Conservation (phyloP, 2,113 vertebrate genomes). For the Takifugu bimaculatus region DNA sequence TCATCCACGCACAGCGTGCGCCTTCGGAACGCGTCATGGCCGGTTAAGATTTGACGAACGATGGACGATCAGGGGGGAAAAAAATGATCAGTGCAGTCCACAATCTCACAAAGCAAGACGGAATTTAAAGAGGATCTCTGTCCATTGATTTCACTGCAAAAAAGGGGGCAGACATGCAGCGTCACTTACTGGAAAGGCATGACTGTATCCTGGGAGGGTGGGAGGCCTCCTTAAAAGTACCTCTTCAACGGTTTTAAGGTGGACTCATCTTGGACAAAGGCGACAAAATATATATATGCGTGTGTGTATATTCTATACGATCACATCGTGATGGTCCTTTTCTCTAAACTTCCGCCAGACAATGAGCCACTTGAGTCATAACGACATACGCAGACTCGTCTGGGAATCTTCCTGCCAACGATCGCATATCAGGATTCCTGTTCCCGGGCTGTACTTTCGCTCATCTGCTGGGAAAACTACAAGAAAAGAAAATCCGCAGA, state of each 20-base stretch:
- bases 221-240: constrained; percentile 14
- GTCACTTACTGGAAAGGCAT: constrained; percentile 44
- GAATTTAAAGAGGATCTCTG: constrained; percentile 1
- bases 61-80: background rate
- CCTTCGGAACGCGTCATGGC: constrained; percentile 41
- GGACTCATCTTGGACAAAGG: no score
- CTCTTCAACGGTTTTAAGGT: no score
- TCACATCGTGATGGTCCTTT: background rate
- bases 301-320: no score
- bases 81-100: background rate
- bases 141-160: constrained; percentile 31
- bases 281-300: no score
- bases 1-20: constrained; percentile 38
- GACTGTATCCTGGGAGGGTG: constrained; percentile 45
- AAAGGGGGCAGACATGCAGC: constrained; percentile 8
- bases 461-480: background rate
- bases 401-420: constrained; percentile 30
- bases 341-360: constrained; percentile 3
- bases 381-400: constrained; percentile 47
- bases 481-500: no score
- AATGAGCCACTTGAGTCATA: constrained; percentile 15
- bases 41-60: constrained; percentile 37
- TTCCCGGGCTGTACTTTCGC: background rate
- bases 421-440: constrained; percentile 13
- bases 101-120: background rate